These are phyloP conservation scores for Acromyrmex charruanus DNA, from an alignment of 1,140 invertebrate species.

Conservation along the genomic window DNA sequence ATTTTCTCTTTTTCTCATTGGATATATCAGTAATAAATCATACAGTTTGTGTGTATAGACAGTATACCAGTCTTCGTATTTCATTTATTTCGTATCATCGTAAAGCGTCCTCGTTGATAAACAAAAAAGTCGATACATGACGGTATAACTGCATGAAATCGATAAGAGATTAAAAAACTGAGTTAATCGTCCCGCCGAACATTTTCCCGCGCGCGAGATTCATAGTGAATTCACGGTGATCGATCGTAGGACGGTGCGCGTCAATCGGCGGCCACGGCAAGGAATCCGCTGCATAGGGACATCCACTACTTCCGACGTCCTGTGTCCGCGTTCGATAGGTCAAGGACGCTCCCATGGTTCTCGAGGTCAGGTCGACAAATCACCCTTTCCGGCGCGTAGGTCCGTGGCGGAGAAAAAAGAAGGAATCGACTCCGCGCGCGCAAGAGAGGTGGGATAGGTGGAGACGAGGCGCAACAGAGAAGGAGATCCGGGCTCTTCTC, in stretches of 20 bases:
- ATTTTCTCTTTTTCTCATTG: background rate
- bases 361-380: conserved; percentile 86
- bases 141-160: conserved; percentile 14
- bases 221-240: conserved; percentile 36
- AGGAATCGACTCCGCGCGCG: conserved; percentile 30
- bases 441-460: conserved; percentile 53
- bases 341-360: conserved; percentile 84
- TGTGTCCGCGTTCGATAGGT: conserved; percentile 84
- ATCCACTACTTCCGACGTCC: conserved; percentile 72
- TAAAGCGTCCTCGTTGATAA: background rate
- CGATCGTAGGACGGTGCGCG: conserved; percentile 40
- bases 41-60: background rate
- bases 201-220: background rate
- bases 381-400: conserved; percentile 83
- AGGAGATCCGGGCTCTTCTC: conserved; percentile 41
- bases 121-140: background rate
- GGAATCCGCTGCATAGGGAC: conserved; percentile 47
- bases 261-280: conserved; percentile 35
- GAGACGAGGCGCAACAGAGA: conserved; percentile 42
- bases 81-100: background rate
- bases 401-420: conserved; percentile 64
- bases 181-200: background rate
- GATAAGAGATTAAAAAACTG: conserved; percentile 34
- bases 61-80: background rate
- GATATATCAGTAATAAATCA: background rate